Conservation (phyloP, 2,888 invertebrate genomes). For the Philaethria dido region DNA sequence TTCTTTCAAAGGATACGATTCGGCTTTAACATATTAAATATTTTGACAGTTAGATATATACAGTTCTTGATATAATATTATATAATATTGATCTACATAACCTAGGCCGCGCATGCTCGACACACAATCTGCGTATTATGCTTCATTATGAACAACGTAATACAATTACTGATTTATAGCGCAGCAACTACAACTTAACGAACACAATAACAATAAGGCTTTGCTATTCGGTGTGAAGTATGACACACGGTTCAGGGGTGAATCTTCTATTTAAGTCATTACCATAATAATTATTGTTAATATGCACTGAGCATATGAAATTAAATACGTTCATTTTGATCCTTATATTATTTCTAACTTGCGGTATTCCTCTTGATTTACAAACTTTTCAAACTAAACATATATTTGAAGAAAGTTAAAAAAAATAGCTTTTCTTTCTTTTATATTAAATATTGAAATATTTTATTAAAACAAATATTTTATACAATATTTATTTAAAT, state of each 20-base stretch:
- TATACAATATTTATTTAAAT: too few species aligned
- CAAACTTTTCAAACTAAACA: too few species aligned
- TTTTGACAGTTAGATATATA: background rate
- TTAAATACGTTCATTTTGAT: too few species aligned
- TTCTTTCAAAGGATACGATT: constrained; percentile 20
- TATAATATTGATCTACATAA: constrained; percentile 16
- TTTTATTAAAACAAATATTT: too few species aligned
- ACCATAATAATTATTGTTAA: background rate
- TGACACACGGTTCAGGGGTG: constrained; percentile 31
- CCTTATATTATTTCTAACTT: too few species aligned
- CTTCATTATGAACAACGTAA: constrained; percentile 62
- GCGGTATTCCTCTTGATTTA: too few species aligned
- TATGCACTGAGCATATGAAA: too few species aligned
- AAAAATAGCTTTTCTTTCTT: too few species aligned
- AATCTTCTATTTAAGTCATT: background rate
- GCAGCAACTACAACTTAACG: constrained; percentile 62
- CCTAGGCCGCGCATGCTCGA: constrained; percentile 21
- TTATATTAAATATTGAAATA: too few species aligned
- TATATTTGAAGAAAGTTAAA: too few species aligned
- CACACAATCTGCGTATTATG: constrained; percentile 43
- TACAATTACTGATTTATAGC: constrained; percentile 75
- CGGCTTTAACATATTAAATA: constrained; percentile 10
- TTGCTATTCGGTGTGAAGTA: constrained; percentile 49
- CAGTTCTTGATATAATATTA: background rate
- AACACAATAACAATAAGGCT: constrained; percentile 61